Evolutionary conservation across 1,140 invertebrate genomes (phyloP), one percentile per base, ranked within the genome.

Genomic region (Bombus confusus): DNA sequence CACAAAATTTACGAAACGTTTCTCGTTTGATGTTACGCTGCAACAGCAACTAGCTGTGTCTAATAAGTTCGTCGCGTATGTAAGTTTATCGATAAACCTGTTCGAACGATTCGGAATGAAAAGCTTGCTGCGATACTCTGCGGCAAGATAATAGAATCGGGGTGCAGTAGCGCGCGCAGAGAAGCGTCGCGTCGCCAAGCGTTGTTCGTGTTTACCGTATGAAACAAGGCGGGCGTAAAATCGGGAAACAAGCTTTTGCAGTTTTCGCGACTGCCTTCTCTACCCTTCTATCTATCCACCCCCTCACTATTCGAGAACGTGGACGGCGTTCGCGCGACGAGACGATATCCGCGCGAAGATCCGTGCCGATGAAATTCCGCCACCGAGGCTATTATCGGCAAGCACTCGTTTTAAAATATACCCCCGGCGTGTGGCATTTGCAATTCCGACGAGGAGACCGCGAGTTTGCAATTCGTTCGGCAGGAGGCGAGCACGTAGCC

Each of bases 371-470:
- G 85, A 89, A 92, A 91, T 90, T 86, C 83, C 87, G 72, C 64
- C 10, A 74, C 77, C 72, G 82, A 86, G 87, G 78, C 91, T 92
- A 94, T 93, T 93, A 94, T 93, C 91, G 92, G 87, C 87, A 91
- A 93, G 91, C 92, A 89, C 89, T 92, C 91, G 92, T 93, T 94
- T 94, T 92, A 93, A 94, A 94, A 93, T 93, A 91, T 90, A 90
- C 86, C 88, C 86, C 89, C 87, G 79, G 87, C 87, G 86, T 85
- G 84, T 71, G 80, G 74, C 81, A 93, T 93, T 93, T 94, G 93
- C 93, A 94, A 93, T 94, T 93, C 93, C 90, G 89, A 94, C 88
- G 91, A 92, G 88, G 80, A 90, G 71, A 37, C 37, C 87, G 88
- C 86, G 88, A 87, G 88, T 92, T 92, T 92, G 91, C 91, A 88